A percentile compares a stretch with the other conserved stretches of the same genome.
Evolutionary conservation across 2,797 vertebrate species (phyloP).

Genomic region (Coilia nasus): DNA sequence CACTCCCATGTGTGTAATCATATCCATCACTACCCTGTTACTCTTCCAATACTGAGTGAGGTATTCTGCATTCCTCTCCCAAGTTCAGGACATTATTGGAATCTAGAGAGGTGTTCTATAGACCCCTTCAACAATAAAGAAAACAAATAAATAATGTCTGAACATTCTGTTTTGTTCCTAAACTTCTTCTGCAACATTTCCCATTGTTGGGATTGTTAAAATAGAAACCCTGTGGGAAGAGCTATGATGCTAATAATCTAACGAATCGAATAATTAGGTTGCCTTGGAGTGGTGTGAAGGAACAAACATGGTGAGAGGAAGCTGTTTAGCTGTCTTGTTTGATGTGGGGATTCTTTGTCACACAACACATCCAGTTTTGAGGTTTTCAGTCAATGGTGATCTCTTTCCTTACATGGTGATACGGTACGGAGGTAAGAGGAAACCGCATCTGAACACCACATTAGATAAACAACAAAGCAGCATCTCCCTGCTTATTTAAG

Average conservation of each 20-base stretch:
- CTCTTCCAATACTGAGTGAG: not conserved
- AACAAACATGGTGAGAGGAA: not conserved
- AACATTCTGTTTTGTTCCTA: too few species aligned
- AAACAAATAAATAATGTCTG: too few species aligned
- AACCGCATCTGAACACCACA: not conserved
- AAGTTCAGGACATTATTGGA: not conserved
- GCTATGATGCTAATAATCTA: too few species aligned
- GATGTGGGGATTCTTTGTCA: not conserved
- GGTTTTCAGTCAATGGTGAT: not conserved
- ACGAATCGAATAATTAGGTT: too few species aligned
- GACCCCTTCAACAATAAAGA: too few species aligned
- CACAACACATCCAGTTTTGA: not conserved
- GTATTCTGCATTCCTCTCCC: not conserved
- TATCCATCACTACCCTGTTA: not conserved
- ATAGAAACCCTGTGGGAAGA: too few species aligned
- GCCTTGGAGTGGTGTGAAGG: not conserved
- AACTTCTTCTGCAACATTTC: too few species aligned
- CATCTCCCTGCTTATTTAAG: slow-evolving; percentile 34
- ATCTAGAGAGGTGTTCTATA: not conserved
- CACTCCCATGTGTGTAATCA: not conserved
- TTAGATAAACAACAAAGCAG: slow-evolving; percentile 41
- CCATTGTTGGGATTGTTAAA: too few species aligned
- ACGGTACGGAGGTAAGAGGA: not conserved
- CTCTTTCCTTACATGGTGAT: not conserved
- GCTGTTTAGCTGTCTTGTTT: not conserved